These are phyloP conservation scores for Petrolisthes manimaculis DNA, from an alignment of 2,888 invertebrate genomes.

Conservation along the genomic window DNA sequence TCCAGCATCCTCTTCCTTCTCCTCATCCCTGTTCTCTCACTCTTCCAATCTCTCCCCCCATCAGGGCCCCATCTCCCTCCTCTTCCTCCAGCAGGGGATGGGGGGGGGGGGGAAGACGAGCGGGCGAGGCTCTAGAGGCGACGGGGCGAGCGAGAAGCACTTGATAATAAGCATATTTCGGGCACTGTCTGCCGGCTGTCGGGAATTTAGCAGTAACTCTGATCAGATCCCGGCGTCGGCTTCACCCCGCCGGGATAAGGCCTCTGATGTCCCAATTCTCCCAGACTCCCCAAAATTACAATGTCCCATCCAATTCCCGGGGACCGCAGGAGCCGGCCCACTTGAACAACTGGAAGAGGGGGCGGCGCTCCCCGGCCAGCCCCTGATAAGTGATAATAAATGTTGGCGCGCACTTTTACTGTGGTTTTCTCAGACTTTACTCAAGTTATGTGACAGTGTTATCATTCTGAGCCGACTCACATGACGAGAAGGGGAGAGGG, in stretches of 20 bases:
- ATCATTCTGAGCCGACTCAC: conserved; percentile 23
- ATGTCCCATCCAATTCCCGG: conserved; percentile 60
- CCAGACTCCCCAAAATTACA: conserved; percentile 60
- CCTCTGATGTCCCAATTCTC: conserved; percentile 60
- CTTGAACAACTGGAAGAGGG: conserved; percentile 34
- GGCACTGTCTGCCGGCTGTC: conserved; percentile 59
- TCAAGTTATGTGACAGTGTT: conserved; percentile 34
- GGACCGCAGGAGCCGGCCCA: conserved; percentile 42
- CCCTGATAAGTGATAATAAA: conserved; percentile 47
- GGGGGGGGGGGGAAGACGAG: conserved; percentile 13
- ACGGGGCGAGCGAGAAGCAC: conserved; percentile 52
- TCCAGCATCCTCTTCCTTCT: background rate
- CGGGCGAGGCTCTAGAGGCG: conserved; percentile 15
- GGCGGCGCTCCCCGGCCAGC: background rate
- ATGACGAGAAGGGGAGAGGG: background rate
- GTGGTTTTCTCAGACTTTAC: conserved; percentile 29
- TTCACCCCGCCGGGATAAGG: conserved; percentile 60
- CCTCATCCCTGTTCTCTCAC: background rate
- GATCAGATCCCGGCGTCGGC: conserved; percentile 59
- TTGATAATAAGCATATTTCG: conserved; percentile 63
- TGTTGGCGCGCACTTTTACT: conserved; percentile 33
- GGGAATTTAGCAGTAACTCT: conserved; percentile 61
- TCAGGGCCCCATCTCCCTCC: background rate
- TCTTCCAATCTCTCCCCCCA: background rate
- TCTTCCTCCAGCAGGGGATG: background rate